Conservation (phyloP, 2,888 invertebrate species). For the Drosophila quasianomalipes region DNA sequence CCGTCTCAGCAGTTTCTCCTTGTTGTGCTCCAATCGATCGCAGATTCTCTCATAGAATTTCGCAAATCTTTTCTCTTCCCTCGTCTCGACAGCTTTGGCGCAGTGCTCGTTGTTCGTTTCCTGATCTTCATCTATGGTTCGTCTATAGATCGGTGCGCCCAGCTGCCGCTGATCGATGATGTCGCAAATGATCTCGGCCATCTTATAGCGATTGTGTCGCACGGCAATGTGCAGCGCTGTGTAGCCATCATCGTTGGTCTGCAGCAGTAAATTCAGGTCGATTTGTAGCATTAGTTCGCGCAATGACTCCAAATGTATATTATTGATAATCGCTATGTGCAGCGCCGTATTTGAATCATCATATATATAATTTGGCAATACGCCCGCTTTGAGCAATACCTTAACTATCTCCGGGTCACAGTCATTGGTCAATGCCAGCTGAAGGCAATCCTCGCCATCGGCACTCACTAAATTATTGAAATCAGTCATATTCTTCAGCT, state of each 20-base stretch:
- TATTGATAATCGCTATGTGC: constrained; percentile 81
- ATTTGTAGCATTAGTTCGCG: constrained; percentile 67
- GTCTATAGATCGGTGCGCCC: constrained; percentile 49
- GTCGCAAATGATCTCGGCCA: constrained; percentile 78
- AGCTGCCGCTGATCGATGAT: constrained; percentile 72
- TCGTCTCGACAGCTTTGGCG: constrained; percentile 4
- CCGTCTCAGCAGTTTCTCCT: constrained; percentile 25
- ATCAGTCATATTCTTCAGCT: constrained; percentile 42
- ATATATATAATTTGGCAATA: constrained; percentile 71
- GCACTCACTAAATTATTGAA: constrained; percentile 69
- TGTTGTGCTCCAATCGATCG: constrained; percentile 52
- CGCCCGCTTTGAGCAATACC: constrained; percentile 64
- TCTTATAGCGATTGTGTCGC: constrained; percentile 73
- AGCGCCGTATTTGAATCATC: constrained; percentile 79
- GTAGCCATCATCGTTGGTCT: constrained; percentile 82
- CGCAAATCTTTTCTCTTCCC: constrained; percentile 51
- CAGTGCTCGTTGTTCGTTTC: neutral
- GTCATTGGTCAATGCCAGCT: constrained; percentile 76
- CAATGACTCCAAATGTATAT: constrained; percentile 66
- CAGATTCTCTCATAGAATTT: constrained; percentile 68
- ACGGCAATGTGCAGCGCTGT: constrained; percentile 82
- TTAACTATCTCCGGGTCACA: constrained; percentile 65
- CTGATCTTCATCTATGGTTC: constrained; percentile 26
- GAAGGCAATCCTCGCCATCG: constrained; percentile 78
- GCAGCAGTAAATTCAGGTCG: constrained; percentile 70